A percentile compares a stretch with the other conserved stretches of the same genome.
phyloP scores from a whole-genome alignment of 2,888 invertebrate species.

The Drosophila prolongata region DNA sequence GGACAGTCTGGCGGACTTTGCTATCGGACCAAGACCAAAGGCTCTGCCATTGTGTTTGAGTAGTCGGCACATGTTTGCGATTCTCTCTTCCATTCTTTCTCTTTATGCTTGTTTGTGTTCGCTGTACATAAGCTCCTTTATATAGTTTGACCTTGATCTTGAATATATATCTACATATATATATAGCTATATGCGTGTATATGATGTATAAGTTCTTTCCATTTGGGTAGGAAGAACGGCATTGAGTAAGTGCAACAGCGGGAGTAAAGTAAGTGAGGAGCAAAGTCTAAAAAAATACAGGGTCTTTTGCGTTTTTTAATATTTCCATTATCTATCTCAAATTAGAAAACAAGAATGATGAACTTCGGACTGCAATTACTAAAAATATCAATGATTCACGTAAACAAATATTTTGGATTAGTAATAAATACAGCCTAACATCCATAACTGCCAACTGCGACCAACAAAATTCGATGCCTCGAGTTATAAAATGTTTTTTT shows the following conservation, averaged over 20 bases:
- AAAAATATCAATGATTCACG: no score
- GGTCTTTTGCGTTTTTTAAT: background rate
- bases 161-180: constrained; percentile 56
- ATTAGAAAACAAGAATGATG: no score
- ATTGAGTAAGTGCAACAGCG: constrained; percentile 15
- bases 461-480: no score
- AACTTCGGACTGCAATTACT: no score
- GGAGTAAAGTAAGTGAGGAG: background rate
- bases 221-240: constrained; percentile 7
- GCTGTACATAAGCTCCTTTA: constrained; percentile 45
- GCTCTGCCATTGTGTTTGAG: constrained; percentile 54
- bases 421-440: no score
- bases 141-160: constrained; percentile 82
- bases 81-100: constrained; percentile 22
- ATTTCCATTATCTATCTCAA: no score
- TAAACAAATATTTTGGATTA: no score
- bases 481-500: no score
- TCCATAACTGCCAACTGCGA: no score
- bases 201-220: constrained; percentile 6
- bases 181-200: constrained; percentile 1
- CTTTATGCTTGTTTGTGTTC: constrained; percentile 7
- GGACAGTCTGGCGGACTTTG: constrained; percentile 6
- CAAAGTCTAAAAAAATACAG: background rate
- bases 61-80: constrained; percentile 65
- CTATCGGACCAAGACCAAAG: constrained; percentile 18